Percentiles rank a stretch among this genome's conserved stretches.
phyloP scores from a whole-genome alignment of 2,888 invertebrate species.

The Hydroisotoma schaefferi region DNA sequence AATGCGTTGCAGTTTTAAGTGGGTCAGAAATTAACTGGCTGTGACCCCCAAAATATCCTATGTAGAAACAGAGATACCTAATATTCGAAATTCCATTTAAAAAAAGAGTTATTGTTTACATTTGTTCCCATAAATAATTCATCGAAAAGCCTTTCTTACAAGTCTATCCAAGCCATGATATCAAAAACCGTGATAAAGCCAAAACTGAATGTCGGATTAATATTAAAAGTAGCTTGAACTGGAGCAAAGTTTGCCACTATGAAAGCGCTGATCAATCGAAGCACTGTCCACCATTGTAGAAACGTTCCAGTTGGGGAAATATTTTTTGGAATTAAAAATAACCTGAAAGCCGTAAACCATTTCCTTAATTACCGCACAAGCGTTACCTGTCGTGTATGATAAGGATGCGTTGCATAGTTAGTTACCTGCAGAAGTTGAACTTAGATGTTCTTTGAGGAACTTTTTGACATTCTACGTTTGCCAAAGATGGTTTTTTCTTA shows the following conservation, averaged over 20 bases:
- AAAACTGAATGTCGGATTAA: constrained; percentile 23
- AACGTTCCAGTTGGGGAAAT: constrained; percentile 31
- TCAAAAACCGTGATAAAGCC: constrained; percentile 29
- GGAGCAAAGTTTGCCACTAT: constrained; percentile 27
- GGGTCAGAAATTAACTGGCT: constrained; percentile 33
- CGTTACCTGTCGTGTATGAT: no score
- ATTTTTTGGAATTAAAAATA: background rate
- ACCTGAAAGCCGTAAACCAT: background rate
- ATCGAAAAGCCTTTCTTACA: constrained; percentile 20
- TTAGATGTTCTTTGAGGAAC: no score
- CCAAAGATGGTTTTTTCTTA: no score
- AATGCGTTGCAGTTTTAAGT: constrained; percentile 27
- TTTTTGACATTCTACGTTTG: no score
- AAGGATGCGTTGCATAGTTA: no score
- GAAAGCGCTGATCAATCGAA: constrained; percentile 27
- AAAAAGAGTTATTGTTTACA: no score
- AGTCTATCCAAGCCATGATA: constrained; percentile 42
- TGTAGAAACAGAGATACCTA: constrained; percentile 23
- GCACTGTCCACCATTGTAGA: constrained; percentile 36
- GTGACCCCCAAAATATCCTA: constrained; percentile 32
- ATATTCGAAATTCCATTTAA: constrained; percentile 13
- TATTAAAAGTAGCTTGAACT: constrained; percentile 32
- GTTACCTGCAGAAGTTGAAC: no score
- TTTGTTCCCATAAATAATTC: background rate
- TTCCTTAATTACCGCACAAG: background rate